Conservation (phyloP, 2,113 vertebrate genomes). For the Rhabdomys dilectus region DNA sequence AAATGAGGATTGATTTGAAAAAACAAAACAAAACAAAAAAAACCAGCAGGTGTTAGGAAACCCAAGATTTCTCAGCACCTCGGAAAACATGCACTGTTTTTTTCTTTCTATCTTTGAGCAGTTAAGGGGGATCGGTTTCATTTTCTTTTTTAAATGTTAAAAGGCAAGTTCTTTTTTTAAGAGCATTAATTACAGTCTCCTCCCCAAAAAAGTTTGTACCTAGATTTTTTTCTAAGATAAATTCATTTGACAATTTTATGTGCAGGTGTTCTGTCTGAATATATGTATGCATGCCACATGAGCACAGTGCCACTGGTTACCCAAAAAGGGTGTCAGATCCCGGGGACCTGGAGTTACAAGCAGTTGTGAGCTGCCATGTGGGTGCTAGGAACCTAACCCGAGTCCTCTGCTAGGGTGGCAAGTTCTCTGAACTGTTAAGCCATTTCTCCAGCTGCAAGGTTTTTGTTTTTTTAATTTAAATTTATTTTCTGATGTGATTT, state of each 20-base stretch:
- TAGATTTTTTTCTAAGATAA: neutral
- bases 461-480: neutral
- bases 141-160: slow-evolving; percentile 27
- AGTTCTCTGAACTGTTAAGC: neutral
- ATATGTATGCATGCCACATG: neutral
- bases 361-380: neutral
- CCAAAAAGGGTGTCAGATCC: neutral
- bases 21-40: neutral
- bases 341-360: neutral
- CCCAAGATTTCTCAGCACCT: neutral
- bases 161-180: neutral
- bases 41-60: neutral
- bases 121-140: neutral
- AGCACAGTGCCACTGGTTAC: neutral
- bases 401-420: neutral
- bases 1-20: neutral
- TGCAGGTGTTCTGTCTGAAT: neutral
- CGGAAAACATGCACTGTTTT: neutral
- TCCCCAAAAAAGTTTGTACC: neutral
- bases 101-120: neutral
- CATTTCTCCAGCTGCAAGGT: neutral
- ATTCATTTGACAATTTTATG: neutral
- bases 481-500: neutral
- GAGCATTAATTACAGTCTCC: neutral
- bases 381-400: neutral